These are phyloP conservation scores for Sebastes aleutianus DNA, from an alignment of 2,797 vertebrate species.

Conservation along the genomic window DNA sequence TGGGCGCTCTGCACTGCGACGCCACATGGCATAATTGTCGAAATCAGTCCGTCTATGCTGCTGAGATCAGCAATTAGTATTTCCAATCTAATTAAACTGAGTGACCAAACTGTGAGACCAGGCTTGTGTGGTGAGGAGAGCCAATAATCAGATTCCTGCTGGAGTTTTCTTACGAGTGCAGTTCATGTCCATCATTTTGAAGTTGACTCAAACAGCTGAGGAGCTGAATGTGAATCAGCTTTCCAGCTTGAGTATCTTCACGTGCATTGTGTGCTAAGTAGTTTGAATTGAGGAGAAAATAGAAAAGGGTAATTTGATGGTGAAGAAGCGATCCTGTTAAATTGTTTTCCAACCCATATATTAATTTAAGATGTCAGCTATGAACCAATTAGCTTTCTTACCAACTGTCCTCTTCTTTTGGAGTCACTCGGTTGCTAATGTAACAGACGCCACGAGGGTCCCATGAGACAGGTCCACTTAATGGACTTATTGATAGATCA, in stretches of 20 bases:
- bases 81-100: conserved; percentile 32
- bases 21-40: background rate
- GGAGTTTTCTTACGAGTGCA: background rate
- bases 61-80: conserved; percentile 39
- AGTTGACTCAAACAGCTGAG: background rate
- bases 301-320: conserved; percentile 14
- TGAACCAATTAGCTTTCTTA: conserved; percentile 43
- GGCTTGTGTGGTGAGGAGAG: background rate
- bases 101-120: conserved; percentile 1
- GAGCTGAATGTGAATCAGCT: conserved; percentile 24
- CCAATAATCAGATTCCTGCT: background rate
- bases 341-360: conserved; percentile 29
- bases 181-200: conserved; percentile 14
- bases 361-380: conserved; percentile 36
- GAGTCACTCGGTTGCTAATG: conserved; percentile 6
- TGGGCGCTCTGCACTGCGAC: background rate
- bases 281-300: background rate
- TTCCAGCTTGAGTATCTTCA: background rate
- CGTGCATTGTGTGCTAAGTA: background rate
- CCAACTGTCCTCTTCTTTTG: conserved; percentile 12
- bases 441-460: conserved; percentile 1
- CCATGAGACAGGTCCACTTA: conserved; percentile 34
- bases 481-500: conserved; percentile 56
- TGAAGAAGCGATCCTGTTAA: conserved; percentile 26
- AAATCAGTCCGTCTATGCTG: conserved; percentile 24